Evolutionary conservation across 2,113 vertebrate species (phyloP).

Genomic region (Tichodroma muraria): DNA sequence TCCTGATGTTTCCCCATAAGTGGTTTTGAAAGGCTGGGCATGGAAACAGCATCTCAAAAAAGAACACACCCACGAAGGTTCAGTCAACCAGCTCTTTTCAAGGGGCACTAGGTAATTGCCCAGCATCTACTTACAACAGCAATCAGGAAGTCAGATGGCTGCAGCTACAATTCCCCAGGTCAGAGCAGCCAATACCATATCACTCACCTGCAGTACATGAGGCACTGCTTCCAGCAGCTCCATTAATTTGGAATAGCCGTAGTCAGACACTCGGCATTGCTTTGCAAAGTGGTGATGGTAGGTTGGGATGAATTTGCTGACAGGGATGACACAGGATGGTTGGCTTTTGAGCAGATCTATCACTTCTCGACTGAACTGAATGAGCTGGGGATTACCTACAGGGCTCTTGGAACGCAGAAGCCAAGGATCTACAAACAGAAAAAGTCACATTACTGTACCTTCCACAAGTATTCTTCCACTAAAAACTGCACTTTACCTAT

Average conservation of each 20-base stretch:
- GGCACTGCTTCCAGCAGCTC: constrained; percentile 95
- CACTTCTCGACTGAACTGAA: constrained; percentile 95
- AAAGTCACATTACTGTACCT: neutral
- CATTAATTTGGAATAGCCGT: constrained; percentile 90
- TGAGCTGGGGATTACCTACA: constrained; percentile 93
- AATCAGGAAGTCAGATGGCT: neutral
- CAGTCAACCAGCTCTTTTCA: neutral
- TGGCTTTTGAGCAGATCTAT: constrained; percentile 93
- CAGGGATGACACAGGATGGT: constrained; percentile 82
- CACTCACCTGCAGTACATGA: constrained; percentile 89
- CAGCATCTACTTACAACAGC: neutral
- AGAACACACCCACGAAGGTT: neutral
- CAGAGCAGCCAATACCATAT: neutral
- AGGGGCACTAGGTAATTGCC: neutral
- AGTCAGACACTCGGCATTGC: constrained; percentile 95
- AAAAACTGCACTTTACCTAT: neutral
- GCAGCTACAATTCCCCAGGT: neutral
- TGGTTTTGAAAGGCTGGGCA: neutral
- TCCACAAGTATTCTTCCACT: neutral
- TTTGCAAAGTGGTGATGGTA: constrained; percentile 98
- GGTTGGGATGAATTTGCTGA: constrained; percentile 91
- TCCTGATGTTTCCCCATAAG: neutral
- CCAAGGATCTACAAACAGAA: constrained; percentile 81
- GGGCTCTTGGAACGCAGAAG: constrained; percentile 92
- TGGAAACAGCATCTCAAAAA: neutral